These are phyloP conservation scores for Cryptophagus acutangulus DNA, from an alignment of 2,888 invertebrate species.

Conservation along the genomic window DNA sequence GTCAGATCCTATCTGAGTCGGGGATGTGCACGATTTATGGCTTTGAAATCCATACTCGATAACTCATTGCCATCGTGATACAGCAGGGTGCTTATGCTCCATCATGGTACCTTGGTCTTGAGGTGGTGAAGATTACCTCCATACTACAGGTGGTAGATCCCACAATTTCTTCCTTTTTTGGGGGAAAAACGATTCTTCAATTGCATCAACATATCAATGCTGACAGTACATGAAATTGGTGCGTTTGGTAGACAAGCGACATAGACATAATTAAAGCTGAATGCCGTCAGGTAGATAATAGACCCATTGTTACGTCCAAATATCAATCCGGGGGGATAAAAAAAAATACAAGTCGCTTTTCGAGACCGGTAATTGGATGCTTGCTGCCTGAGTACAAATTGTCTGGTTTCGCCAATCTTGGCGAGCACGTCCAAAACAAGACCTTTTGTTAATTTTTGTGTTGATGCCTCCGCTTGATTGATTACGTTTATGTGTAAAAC, in stretches of 20 bases:
- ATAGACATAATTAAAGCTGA: conserved; percentile 39
- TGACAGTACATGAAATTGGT: conserved; percentile 30
- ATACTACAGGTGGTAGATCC: neutral
- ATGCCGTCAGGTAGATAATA: conserved; percentile 46
- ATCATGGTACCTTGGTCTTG: conserved; percentile 2
- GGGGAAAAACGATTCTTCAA: neutral
- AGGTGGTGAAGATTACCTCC: conserved; percentile 2
- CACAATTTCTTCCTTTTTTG: neutral
- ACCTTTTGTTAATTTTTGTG: conserved; percentile 20
- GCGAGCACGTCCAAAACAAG: conserved; percentile 19
- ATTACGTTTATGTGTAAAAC: conserved; percentile 28
- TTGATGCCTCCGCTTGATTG: conserved; percentile 20
- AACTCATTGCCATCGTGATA: conserved; percentile 39
- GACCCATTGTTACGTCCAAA: conserved; percentile 45
- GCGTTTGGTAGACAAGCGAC: conserved; percentile 35
- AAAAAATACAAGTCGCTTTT: conserved; percentile 10
- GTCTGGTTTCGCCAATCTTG: conserved; percentile 34
- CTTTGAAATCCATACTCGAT: conserved; percentile 45
- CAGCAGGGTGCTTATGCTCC: conserved; percentile 29
- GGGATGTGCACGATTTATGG: conserved; percentile 46
- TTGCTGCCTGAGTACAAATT: conserved; percentile 35
- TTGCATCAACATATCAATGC: conserved; percentile 35
- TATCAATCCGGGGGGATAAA: conserved; percentile 26
- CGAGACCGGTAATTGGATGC: conserved; percentile 26
- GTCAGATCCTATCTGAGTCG: conserved; percentile 40